Percentiles rank a stretch among this genome's conserved stretches.
Evolutionary conservation across 2,113 vertebrate species (phyloP).

Genomic region (Andinoacara biseriatus): DNA sequence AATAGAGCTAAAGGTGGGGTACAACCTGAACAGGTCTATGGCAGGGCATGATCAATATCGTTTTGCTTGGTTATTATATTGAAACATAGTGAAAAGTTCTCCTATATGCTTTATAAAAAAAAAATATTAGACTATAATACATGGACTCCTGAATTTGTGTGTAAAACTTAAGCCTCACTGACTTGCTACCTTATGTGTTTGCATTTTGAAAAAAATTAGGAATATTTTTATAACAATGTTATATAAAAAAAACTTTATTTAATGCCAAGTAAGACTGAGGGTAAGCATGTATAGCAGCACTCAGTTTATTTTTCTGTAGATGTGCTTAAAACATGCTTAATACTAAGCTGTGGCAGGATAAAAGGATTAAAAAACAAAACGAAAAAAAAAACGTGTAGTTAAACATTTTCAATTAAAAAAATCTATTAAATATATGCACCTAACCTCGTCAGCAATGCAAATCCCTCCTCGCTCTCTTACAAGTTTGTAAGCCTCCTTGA

Average conservation of each 20-base stretch:
- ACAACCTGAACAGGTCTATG: background rate
- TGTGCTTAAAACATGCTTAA: background rate
- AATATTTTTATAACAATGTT: background rate
- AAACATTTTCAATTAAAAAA: background rate
- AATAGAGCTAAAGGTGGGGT: too few species aligned
- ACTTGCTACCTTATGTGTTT: background rate
- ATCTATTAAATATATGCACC: conserved; percentile 16
- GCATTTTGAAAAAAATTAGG: background rate
- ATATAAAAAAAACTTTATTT: background rate
- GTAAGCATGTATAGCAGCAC: background rate
- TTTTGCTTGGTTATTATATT: background rate
- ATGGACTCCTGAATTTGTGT: background rate
- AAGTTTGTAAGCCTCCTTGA: conserved; percentile 87
- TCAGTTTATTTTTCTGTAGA: background rate
- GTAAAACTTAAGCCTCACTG: background rate
- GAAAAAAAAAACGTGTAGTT: background rate
- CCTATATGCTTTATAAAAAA: background rate
- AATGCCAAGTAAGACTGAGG: background rate
- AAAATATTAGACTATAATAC: background rate
- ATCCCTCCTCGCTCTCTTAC: conserved; percentile 88
- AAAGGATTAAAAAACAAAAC: background rate
- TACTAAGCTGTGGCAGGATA: background rate
- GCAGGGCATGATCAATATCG: background rate
- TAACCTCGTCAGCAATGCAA: conserved; percentile 94
- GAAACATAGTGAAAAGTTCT: background rate